Conservation (phyloP, 2,888 invertebrate species). For the Rhorus exstirpatorius region DNA sequence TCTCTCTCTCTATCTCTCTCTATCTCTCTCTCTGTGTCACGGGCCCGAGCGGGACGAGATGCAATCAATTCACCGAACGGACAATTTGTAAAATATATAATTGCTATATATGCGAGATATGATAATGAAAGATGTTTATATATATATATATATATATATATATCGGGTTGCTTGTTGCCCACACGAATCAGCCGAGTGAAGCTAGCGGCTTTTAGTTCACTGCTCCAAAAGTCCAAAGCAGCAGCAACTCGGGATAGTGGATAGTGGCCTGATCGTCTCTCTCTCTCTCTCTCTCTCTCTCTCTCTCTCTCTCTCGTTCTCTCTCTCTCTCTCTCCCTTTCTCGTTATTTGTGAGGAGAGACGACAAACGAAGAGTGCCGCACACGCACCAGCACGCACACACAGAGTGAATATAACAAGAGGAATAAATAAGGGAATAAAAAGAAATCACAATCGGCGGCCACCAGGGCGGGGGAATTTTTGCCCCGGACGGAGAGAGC, state of each 20-base stretch:
- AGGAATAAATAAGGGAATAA: background rate
- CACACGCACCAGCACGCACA: background rate
- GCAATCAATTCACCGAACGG: background rate
- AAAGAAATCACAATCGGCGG: constrained; percentile 8
- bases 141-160: too few relatives aligned
- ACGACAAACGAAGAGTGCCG: background rate
- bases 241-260: constrained; percentile 5
- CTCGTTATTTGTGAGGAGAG: background rate
- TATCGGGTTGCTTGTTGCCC: constrained; percentile 60
- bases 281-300: constrained; percentile 15
- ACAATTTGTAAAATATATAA: constrained; percentile 28
- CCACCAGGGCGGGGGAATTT: too few relatives aligned
- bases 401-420: background rate
- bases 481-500: too few relatives aligned
- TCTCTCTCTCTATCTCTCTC: constrained; percentile 16
- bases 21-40: constrained; percentile 8
- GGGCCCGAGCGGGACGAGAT: constrained; percentile 2
- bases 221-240: background rate
- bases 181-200: constrained; percentile 65
- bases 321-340: background rate
- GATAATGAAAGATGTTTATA: constrained; percentile 63
- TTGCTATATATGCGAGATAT: constrained; percentile 50
- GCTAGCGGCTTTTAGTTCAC: constrained; percentile 57
- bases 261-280: constrained; percentile 18
- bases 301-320: constrained; percentile 4